Evolutionary conservation across 2,797 vertebrate genomes (phyloP).

Genomic region (Enteromius afrohamiltoni): DNA sequence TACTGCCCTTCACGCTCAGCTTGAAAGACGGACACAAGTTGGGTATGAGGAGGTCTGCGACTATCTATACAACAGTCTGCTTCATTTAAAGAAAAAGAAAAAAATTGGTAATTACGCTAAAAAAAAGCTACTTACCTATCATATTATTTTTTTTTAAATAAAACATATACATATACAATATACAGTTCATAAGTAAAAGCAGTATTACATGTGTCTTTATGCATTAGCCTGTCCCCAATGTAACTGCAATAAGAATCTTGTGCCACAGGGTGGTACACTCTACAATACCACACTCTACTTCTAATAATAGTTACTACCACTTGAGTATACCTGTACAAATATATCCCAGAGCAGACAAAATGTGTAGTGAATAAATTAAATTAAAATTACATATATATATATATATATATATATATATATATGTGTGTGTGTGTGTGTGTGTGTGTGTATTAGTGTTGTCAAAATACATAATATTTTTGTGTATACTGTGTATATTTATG

Average conservation of each 20-base stretch:
- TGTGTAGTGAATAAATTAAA: not conserved
- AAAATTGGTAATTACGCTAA: not conserved
- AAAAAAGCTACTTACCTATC: not conserved
- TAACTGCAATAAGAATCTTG: slow-evolving; percentile 36
- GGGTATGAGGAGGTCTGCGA: not conserved
- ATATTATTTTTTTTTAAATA: not conserved
- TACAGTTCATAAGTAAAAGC: not conserved
- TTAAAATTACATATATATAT: too few species aligned
- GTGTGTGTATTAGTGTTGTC: too few species aligned
- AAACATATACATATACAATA: too few species aligned
- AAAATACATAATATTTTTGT: too few species aligned
- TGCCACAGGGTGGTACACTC: slow-evolving; percentile 58
- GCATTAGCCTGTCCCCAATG: not conserved
- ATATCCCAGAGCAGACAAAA: not conserved
- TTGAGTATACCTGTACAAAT: not conserved
- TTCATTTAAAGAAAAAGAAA: not conserved
- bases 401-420: too few species aligned
- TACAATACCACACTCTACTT: slow-evolving; percentile 24
- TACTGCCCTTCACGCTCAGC: slow-evolving; percentile 45
- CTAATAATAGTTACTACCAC: not conserved
- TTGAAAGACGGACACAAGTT: slow-evolving; percentile 20
- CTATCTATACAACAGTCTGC: not conserved
- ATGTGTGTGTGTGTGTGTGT: too few species aligned
- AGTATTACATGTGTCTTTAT: not conserved
- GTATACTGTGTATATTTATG: too few species aligned